phyloP scores from a whole-genome alignment of 1,140 invertebrate genomes.

The Heliconius hewitsoni region DNA sequence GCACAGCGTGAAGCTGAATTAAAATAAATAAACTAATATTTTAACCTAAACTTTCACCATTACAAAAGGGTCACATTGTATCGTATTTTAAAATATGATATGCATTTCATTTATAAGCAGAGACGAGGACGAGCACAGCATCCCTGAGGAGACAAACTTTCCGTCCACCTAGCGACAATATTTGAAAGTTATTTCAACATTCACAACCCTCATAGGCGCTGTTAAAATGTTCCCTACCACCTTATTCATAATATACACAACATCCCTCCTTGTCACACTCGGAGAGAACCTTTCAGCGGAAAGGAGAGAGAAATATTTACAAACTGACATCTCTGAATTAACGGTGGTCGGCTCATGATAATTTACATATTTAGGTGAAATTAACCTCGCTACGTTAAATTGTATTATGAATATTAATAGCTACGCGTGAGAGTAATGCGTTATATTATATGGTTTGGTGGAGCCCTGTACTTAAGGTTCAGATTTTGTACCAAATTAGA shows the following conservation, averaged over 20 bases:
- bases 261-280: conserved; percentile 47
- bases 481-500: conserved; percentile 58
- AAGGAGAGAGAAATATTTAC: conserved; percentile 68
- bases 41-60: not conserved
- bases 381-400: conserved; percentile 79
- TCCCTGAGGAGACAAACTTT: conserved; percentile 77
- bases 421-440: conserved; percentile 61
- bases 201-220: conserved; percentile 80
- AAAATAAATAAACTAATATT: too few relatives aligned
- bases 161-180: conserved; percentile 81
- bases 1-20: too few relatives aligned
- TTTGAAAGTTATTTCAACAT: conserved; percentile 80
- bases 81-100: conserved; percentile 71
- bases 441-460: conserved; percentile 63
- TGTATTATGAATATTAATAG: conserved; percentile 82
- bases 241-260: conserved; percentile 79
- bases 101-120: conserved; percentile 79
- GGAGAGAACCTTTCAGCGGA: conserved; percentile 16
- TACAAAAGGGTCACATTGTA: conserved; percentile 48
- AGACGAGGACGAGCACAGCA: conserved; percentile 65
- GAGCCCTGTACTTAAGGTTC: conserved; percentile 61
- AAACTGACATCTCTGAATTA: conserved; percentile 77
- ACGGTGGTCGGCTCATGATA: conserved; percentile 80
- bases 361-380: conserved; percentile 82
- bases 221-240: conserved; percentile 80